Conservation (phyloP, 2,888 invertebrate genomes). For the Malthinus seriepunctatus region DNA sequence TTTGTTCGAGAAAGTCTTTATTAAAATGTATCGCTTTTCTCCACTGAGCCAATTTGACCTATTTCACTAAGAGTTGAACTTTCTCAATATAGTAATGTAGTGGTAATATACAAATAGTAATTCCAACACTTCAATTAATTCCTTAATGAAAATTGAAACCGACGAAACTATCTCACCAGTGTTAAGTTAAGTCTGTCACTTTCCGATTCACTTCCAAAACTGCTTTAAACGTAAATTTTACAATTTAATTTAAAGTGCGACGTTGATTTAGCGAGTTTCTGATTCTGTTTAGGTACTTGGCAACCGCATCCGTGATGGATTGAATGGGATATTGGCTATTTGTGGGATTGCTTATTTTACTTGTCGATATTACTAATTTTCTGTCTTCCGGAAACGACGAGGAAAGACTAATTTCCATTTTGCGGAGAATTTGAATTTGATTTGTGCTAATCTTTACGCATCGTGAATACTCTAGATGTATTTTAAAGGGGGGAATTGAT, state of each 20-base stretch:
- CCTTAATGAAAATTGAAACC: constrained; percentile 3
- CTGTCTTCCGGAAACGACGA: constrained; percentile 29
- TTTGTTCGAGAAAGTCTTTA: background rate
- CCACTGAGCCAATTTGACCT: constrained; percentile 1
- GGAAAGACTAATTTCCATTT: constrained; percentile 41
- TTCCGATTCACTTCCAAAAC: background rate
- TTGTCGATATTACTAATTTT: constrained; percentile 38
- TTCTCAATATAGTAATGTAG: constrained; percentile 1
- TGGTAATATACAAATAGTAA: constrained; percentile 4
- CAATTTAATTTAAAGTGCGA: constrained; percentile 18
- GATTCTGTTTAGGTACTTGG: constrained; percentile 16
- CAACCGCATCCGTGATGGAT: constrained; percentile 18
- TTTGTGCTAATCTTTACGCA: constrained; percentile 25
- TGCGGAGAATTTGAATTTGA: constrained; percentile 29
- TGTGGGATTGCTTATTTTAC: constrained; percentile 35
- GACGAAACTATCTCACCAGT: background rate
- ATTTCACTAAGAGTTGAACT: constrained; percentile 2
- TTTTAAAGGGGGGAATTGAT: constrained; percentile 9
- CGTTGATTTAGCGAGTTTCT: constrained; percentile 19
- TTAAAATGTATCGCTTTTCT: constrained; percentile 4
- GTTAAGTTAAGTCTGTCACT: background rate
- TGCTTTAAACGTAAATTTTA: constrained; percentile 14
- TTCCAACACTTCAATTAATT: constrained; percentile 4
- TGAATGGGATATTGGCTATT: constrained; percentile 34
- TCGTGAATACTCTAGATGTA: constrained; percentile 9